Conservation (phyloP, 2,888 invertebrate species). For the Mesochorus sp. region DNA sequence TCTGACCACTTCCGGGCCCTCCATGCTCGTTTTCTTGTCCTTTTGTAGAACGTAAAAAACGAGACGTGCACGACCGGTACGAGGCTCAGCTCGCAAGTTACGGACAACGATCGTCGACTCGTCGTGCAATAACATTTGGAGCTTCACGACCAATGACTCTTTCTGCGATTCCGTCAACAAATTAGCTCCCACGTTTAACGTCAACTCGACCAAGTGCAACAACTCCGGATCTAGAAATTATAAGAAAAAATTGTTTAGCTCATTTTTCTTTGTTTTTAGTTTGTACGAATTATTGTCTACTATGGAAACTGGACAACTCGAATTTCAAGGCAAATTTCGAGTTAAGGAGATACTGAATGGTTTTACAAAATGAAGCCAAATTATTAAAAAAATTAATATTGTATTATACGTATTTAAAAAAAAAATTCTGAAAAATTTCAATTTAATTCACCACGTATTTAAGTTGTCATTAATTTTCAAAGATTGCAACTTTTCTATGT, state of each 20-base stretch:
- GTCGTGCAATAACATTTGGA: slow-evolving; percentile 90
- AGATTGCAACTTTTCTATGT: too few species aligned
- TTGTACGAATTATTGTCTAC: too few species aligned
- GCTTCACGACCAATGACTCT: slow-evolving; percentile 90
- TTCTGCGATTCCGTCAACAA: slow-evolving; percentile 88
- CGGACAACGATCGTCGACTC: slow-evolving; percentile 84
- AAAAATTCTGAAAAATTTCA: too few species aligned
- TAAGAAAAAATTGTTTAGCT: background rate
- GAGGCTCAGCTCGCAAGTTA: slow-evolving; percentile 82
- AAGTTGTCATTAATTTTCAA: too few species aligned
- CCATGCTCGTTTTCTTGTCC: slow-evolving; percentile 82
- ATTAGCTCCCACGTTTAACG: slow-evolving; percentile 89
- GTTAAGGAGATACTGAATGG: too few species aligned
- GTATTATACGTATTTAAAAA: too few species aligned
- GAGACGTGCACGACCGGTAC: slow-evolving; percentile 83
- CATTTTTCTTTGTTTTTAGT: too few species aligned
- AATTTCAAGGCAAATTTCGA: too few species aligned
- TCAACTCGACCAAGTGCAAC: slow-evolving; percentile 91
- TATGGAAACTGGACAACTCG: too few species aligned
- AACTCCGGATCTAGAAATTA: slow-evolving; percentile 86
- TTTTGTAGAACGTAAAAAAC: slow-evolving; percentile 88
- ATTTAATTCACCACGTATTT: too few species aligned
- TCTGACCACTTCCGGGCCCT: slow-evolving; percentile 87
- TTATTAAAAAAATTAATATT: too few species aligned
- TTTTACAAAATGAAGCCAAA: too few species aligned